Conservation (phyloP, 2,797 vertebrate species). For the Hydrocynus forskahlii region DNA sequence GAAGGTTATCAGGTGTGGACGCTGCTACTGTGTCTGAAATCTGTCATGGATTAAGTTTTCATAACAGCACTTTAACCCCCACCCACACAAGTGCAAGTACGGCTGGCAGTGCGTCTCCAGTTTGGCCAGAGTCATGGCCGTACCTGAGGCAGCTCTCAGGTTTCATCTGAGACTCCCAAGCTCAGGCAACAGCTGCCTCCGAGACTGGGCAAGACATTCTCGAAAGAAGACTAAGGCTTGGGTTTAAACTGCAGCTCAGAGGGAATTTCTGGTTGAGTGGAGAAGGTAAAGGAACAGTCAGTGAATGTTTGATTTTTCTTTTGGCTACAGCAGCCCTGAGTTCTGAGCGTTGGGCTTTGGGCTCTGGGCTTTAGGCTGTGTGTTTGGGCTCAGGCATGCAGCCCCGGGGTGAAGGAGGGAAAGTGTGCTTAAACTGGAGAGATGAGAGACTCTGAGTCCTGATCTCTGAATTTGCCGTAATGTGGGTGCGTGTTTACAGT, state of each 20-base stretch:
- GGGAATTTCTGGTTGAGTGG: conserved; percentile 51
- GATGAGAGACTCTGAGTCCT: not conserved
- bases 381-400: not conserved
- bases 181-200: conserved; percentile 82
- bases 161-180: conserved; percentile 85
- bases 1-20: conserved; percentile 11
- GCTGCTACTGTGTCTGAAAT: not conserved
- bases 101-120: conserved; percentile 47
- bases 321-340: not conserved
- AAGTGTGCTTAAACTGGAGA: conserved; percentile 21
- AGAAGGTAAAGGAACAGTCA: conserved; percentile 59
- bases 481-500: conserved; percentile 2
- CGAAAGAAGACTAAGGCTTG: conserved; percentile 49
- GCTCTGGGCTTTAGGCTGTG: not conserved
- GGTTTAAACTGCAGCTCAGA: conserved; percentile 43
- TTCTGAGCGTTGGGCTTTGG: not conserved
- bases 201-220: conserved; percentile 56
- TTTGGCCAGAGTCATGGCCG: conserved; percentile 71
- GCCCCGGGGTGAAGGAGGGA: not conserved
- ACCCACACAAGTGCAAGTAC: conserved; percentile 7
- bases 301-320: not conserved
- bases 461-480: conserved; percentile 41
- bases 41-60: conserved; percentile 5
- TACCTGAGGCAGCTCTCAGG: conserved; percentile 87
- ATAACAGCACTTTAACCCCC: conserved; percentile 10